These are phyloP conservation scores for Orchestia grillus DNA, from an alignment of 1,140 invertebrate genomes.

Conservation along the genomic window DNA sequence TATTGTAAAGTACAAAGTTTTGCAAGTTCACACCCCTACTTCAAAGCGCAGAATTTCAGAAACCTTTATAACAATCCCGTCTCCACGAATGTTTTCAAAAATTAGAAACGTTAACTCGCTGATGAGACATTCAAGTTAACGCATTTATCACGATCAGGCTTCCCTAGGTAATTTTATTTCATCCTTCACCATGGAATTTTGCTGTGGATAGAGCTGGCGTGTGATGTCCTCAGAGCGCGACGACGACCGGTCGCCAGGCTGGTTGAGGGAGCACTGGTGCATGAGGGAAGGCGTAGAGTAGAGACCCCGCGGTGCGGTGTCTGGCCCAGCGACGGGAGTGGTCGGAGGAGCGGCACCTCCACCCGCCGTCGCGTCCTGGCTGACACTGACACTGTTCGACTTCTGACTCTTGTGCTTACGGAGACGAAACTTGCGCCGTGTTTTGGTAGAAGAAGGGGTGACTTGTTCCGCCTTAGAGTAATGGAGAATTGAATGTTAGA, in stretches of 20 bases:
- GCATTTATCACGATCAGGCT: no score
- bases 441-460: slow-evolving; percentile 67
- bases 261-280: slow-evolving; percentile 36
- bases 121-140: no score
- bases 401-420: slow-evolving; percentile 65
- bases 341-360: not conserved
- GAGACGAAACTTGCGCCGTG: slow-evolving; percentile 66
- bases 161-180: no score
- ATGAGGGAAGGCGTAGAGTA: slow-evolving; percentile 13
- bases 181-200: not conserved
- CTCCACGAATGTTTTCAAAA: no score
- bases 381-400: slow-evolving; percentile 58
- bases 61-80: no score
- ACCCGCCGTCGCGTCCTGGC: slow-evolving; percentile 57
- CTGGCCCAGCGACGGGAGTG: not conserved
- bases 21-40: no score
- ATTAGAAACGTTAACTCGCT: no score
- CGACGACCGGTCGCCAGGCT: slow-evolving; percentile 41
- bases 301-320: not conserved
- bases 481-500: not conserved
- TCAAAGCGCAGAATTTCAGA: no score
- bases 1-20: no score
- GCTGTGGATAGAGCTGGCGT: not conserved
- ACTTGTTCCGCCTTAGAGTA: slow-evolving; percentile 61
- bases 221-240: slow-evolving; percentile 41